These are phyloP conservation scores for Heliconius himera DNA, from an alignment of 1,140 invertebrate genomes.

Conservation along the genomic window DNA sequence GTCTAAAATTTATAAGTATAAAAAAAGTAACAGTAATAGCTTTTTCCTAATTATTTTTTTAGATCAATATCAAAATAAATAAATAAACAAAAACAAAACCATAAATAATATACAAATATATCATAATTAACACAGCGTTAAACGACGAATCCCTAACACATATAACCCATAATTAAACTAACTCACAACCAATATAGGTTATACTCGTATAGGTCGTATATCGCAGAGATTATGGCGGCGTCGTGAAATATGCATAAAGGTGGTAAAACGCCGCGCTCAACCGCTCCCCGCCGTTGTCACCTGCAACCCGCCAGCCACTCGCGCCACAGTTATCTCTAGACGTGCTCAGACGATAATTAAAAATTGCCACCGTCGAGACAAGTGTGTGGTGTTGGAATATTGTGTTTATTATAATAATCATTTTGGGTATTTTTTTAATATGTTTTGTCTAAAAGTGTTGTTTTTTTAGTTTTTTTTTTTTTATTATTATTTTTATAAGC, in stretches of 20 bases:
- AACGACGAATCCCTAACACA: neutral
- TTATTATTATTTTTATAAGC: neutral
- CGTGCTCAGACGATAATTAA: constrained; percentile 77
- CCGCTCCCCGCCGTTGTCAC: constrained; percentile 65
- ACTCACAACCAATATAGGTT: constrained; percentile 63
- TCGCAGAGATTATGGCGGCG: constrained; percentile 77
- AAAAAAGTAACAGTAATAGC: no score
- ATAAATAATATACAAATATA: no score
- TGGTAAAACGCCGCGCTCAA: constrained; percentile 81
- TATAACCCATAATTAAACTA: neutral
- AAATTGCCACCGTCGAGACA: constrained; percentile 68
- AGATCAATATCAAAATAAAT: no score
- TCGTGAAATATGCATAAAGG: constrained; percentile 82
- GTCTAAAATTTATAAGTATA: no score
- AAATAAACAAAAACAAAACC: no score
- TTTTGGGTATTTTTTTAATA: neutral
- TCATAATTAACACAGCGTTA: neutral
- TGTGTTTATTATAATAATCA: neutral
- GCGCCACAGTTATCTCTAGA: constrained; percentile 59
- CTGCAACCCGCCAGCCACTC: constrained; percentile 43
- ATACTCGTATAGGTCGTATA: constrained; percentile 46
- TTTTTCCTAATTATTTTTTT: no score
- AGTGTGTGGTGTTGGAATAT: neutral
- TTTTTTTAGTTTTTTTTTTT: neutral
- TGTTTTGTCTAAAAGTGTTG: neutral